phyloP scores from a whole-genome alignment of 1,140 invertebrate genomes.

The Pemphigus obesinymphae region DNA sequence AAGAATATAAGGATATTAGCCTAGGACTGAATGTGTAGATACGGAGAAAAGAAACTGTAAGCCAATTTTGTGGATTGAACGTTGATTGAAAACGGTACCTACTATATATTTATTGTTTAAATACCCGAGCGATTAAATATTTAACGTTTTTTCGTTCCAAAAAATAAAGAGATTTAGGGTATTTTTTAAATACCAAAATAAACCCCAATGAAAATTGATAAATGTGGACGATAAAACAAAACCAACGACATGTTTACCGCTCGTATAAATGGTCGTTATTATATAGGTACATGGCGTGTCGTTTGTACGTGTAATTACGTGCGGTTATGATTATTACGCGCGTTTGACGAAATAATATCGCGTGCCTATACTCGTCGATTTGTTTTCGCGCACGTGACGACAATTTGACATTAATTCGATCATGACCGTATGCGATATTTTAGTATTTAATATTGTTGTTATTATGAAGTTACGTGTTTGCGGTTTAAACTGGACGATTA shows the following conservation, averaged over 20 bases:
- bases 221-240: not conserved
- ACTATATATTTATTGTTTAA: too few species aligned
- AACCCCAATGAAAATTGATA: too few species aligned
- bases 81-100: too few species aligned
- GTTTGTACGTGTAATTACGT: not conserved
- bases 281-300: not conserved
- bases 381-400: not conserved
- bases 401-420: not conserved
- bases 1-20: too few species aligned
- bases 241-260: not conserved
- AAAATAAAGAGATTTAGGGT: too few species aligned
- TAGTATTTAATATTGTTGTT: not conserved
- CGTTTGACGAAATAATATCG: not conserved
- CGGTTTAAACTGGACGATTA: too few species aligned
- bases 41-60: too few species aligned
- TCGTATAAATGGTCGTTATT: not conserved
- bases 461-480: not conserved
- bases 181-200: not conserved
- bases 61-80: too few species aligned
- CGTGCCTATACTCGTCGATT: too few species aligned
- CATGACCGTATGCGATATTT: not conserved
- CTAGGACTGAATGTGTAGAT: too few species aligned
- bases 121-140: too few species aligned
- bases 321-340: not conserved
- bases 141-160: too few species aligned